These are phyloP conservation scores for Temnothorax nylanderi DNA, from an alignment of 1,140 invertebrate genomes.

Conservation along the genomic window DNA sequence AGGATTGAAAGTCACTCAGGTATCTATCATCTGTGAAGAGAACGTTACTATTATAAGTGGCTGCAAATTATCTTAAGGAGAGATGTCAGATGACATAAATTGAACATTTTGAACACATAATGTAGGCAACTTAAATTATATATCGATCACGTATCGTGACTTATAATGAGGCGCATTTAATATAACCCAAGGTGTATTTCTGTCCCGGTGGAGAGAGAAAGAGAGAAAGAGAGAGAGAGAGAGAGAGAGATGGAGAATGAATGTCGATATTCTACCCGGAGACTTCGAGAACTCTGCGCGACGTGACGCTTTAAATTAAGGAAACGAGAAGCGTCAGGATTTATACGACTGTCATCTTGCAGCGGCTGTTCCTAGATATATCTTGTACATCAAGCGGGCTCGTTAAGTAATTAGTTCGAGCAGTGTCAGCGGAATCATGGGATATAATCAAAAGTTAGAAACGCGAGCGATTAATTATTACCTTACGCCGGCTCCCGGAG, in stretches of 20 bases:
- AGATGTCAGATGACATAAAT: constrained; percentile 34
- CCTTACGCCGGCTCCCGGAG: constrained; percentile 10
- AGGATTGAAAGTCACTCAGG: background rate
- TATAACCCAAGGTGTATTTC: constrained; percentile 31
- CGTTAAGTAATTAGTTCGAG: constrained; percentile 63
- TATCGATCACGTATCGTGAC: constrained; percentile 42
- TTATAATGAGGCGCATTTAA: constrained; percentile 37
- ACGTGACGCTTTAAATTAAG: constrained; percentile 56
- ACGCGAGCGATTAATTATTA: constrained; percentile 57
- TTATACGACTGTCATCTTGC: constrained; percentile 57
- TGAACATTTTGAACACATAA: constrained; percentile 10
- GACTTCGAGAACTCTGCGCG: constrained; percentile 34
- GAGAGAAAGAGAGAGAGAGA: background rate
- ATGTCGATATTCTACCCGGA: constrained; percentile 49
- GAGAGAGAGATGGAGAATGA: background rate
- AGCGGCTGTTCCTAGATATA: constrained; percentile 25
- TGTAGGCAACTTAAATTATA: constrained; percentile 29
- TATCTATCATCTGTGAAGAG: background rate
- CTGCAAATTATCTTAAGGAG: constrained; percentile 2
- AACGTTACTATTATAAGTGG: background rate
- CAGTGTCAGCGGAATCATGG: constrained; percentile 55
- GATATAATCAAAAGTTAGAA: constrained; percentile 66
- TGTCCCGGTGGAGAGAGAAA: background rate
- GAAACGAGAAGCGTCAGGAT: constrained; percentile 52
- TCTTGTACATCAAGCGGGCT: constrained; percentile 52